Base-by-base conservation (phyloP, 1,140 invertebrate species). In the Asbolus verrucosus region DNA sequence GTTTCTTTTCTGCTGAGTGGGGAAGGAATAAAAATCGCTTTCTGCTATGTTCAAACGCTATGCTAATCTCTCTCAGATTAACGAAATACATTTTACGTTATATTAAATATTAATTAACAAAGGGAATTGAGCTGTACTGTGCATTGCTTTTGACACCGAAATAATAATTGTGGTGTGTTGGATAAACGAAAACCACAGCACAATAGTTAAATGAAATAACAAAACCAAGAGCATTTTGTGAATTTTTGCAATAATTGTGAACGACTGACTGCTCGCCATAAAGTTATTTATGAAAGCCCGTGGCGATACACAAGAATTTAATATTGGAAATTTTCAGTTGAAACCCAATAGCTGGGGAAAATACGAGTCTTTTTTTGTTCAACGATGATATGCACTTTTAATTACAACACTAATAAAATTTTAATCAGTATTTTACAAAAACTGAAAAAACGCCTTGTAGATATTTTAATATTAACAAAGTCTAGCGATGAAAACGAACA, bases 81-180 rank as follows among this genome's bases (percentile, higher is more conserved):
- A n/a, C n/a, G n/a, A 41, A 41, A 14, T 41, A 2, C 39, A 13
- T 16, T n/a, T 19, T 18, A 46, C 41, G n/a, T 19, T 16, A 19
- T 8, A 46, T 19, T 46, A 19, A 46, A 46, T 46, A 46, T 46
- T 46, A 46, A 46, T 46, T 46, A 46, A 46, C 41, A 46, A 46
- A 46, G 41, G n/a, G n/a, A n/a, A n/a, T n/a, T n/a, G n/a, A 46
- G 41, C 41, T 19, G 24, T 27, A 8, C 8, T 27, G 8, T 8
- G 24, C 24, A 18, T 46, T 46, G 41, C 19, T 46, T 46, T 46
- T 46, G 41, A 46, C 41, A 46, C 41, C 16, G n/a, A 14, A n/a
- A n/a, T 18, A 18, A 46, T 46, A 21, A n/a, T 16, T 2, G 41
- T 9, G 6, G 14, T 46, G 4, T 19, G 15, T 9, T 8, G 16